phyloP scores from a whole-genome alignment of 2,888 invertebrate genomes.

The Tridacna gigas region DNA sequence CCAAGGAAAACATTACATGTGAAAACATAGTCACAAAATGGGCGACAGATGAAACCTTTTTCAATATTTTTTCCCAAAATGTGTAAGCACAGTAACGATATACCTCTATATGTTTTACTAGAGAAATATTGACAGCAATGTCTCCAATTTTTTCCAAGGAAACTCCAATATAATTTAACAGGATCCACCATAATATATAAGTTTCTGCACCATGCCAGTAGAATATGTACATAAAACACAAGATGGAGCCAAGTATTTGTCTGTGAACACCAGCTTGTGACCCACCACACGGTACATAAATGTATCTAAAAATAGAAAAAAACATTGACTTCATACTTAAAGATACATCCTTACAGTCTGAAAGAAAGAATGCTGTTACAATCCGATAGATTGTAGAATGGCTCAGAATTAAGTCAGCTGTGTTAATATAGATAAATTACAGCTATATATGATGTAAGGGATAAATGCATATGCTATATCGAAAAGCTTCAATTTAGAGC shows the following conservation, averaged over 20 bases:
- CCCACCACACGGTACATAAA: slow-evolving; percentile 90
- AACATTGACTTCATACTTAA: not conserved
- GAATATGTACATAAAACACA: slow-evolving; percentile 93
- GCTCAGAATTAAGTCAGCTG: no score
- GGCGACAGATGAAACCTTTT: no score
- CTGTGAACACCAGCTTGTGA: slow-evolving; percentile 81
- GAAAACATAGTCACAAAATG: no score
- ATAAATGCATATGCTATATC: no score
- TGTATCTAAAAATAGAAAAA: slow-evolving; percentile 89
- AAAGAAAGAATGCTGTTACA: no score
- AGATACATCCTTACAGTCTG: no score
- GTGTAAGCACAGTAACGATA: not conserved
- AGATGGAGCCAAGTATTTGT: slow-evolving; percentile 89
- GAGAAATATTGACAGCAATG: slow-evolving; percentile 34
- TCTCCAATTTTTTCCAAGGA: slow-evolving; percentile 88
- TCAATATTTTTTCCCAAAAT: no score
- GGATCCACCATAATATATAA: slow-evolving; percentile 93
- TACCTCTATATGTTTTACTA: slow-evolving; percentile 64
- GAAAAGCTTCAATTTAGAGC: no score
- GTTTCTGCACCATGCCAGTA: slow-evolving; percentile 95
- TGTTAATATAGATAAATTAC: no score
- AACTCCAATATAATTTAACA: slow-evolving; percentile 93
- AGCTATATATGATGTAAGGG: no score
- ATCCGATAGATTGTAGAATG: no score
- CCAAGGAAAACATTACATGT: no score